phyloP scores from a whole-genome alignment of 2,888 invertebrate species.

The Pandemis heparana region DNA sequence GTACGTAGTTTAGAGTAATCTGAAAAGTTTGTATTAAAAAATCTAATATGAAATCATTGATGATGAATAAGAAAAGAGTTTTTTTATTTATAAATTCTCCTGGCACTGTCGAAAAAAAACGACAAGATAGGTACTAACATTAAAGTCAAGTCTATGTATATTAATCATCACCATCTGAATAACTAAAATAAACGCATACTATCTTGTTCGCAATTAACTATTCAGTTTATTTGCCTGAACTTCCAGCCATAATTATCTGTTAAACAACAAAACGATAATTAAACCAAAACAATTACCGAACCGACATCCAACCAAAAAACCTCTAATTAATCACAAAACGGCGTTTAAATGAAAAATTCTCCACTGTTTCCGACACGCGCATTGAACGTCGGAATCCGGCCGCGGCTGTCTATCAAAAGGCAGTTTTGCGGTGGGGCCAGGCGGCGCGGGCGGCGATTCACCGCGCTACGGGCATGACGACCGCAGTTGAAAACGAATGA shows the following conservation, averaged over 20 bases:
- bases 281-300: slow-evolving; percentile 38
- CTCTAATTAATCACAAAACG: slow-evolving; percentile 61
- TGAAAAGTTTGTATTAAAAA: no score
- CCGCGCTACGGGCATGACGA: slow-evolving; percentile 71
- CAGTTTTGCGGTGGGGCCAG: slow-evolving; percentile 76
- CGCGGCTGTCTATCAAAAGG: slow-evolving; percentile 79
- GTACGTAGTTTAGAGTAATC: no score
- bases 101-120: no score
- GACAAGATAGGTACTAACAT: background rate
- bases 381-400: slow-evolving; percentile 64
- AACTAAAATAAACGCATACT: background rate
- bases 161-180: background rate
- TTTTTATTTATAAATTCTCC: no score
- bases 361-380: slow-evolving; percentile 65
- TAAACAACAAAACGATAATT: slow-evolving; percentile 20
- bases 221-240: background rate
- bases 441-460: slow-evolving; percentile 70
- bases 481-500: slow-evolving; percentile 56
- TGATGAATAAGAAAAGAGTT: no score
- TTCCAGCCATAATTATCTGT: background rate
- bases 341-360: slow-evolving; percentile 71
- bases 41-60: no score
- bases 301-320: slow-evolving; percentile 44
- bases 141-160: background rate
- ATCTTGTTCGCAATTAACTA: background rate